Base-by-base conservation (phyloP, 2,797 vertebrate genomes). In the Eulemur albifrons region DNA sequence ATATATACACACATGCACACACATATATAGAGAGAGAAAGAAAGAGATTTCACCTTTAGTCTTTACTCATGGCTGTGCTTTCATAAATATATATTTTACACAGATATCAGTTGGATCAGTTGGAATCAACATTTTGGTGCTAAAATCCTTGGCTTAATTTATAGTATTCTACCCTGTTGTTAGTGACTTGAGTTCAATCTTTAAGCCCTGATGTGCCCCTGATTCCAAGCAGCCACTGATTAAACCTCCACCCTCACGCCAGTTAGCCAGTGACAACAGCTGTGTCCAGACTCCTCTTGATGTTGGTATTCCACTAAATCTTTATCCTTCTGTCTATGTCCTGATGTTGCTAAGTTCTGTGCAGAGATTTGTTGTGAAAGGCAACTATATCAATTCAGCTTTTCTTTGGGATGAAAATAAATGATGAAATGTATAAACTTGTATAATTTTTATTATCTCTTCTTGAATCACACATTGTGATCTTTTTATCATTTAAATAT, bases 401-500 rank as follows among this genome's bases (percentile, higher is more conserved):
- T 92, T 80, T 25, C 43, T 85, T 84, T 50, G 73, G 5, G 20
- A 20, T 35, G 57, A 50, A 94, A 52, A 14, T 65, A 50, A 81
- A 69, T 52, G 25, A 70, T 52, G 0, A 77, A 69, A 61, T 7
- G 3, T 67, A 54, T 20, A 94, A 91, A 10, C 32, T 87, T 57
- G 2, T 63, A 30, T 72, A 30, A 59, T 84, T 76, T 70, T 12
- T 21, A 85, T 73, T 69, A 70, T 63, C 9, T 52, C 23, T 63
- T 88, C 27, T 38, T 82, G 27, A 82, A 23, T 85, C 23, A 57
- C 2, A 69, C 13, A 59, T 61, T 83, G 5, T n/a, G 17, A 88
- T 38, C 1, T 9, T 90, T 95, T 83, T 45, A 70, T 73, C 48
- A 73, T 89, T 75, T 84, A 52, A 90, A 93, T 73, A 18, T 67